Conservation (phyloP, 2,888 invertebrate genomes). For the Geophilus truncorum region DNA sequence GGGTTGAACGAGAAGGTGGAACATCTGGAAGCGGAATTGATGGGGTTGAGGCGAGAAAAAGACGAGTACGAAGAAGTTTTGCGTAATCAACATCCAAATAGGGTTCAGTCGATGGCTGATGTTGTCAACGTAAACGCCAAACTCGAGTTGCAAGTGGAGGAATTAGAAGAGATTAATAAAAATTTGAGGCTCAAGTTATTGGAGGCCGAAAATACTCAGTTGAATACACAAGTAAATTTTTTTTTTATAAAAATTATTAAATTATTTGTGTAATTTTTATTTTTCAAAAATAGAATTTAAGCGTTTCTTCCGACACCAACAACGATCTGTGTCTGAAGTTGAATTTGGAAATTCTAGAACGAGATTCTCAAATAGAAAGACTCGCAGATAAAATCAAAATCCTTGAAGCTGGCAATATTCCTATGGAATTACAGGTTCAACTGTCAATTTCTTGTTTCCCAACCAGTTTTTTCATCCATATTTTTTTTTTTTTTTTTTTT, state of each 20-base stretch:
- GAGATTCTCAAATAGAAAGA: conserved; percentile 6
- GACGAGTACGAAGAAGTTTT: conserved; percentile 31
- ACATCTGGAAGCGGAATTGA: conserved; percentile 50
- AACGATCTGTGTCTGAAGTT: neutral
- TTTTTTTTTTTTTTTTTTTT: neutral
- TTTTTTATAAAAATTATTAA: neutral
- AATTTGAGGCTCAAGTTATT: conserved; percentile 53
- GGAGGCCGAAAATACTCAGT: neutral
- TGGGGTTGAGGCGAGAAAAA: conserved; percentile 39
- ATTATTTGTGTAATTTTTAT: neutral
- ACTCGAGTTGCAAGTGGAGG: conserved; percentile 53
- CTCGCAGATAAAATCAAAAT: neutral
- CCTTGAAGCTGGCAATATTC: conserved; percentile 27
- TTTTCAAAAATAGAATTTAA: neutral
- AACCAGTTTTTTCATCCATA: too few relatives aligned
- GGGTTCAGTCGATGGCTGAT: conserved; percentile 38
- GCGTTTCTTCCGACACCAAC: neutral
- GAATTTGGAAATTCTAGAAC: conserved; percentile 17
- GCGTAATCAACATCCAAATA: conserved; percentile 40
- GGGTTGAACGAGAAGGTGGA: conserved; percentile 53
- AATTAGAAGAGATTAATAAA: conserved; percentile 62
- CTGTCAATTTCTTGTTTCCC: neutral
- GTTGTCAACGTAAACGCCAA: conserved; percentile 35
- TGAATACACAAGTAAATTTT: neutral
- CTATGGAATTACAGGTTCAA: conserved; percentile 22